Conservation (phyloP, 1,140 invertebrate species). For the Drosophila orena region DNA sequence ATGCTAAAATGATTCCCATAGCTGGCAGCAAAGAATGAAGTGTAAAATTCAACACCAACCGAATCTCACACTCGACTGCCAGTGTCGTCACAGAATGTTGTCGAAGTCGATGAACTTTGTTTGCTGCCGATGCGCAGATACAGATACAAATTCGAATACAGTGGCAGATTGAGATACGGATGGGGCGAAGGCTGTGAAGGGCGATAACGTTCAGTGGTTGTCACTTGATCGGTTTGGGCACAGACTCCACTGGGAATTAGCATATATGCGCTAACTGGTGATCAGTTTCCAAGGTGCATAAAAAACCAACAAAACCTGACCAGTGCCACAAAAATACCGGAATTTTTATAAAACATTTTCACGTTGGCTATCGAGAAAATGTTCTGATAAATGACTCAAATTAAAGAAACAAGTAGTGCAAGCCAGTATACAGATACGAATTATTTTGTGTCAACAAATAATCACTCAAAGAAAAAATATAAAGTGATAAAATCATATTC, state of each 20-base stretch:
- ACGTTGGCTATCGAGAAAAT: constrained; percentile 15
- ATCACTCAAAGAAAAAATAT: neutral
- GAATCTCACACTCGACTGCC: constrained; percentile 60
- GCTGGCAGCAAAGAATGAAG: constrained; percentile 29
- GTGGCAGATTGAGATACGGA: constrained; percentile 17
- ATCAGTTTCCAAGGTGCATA: constrained; percentile 2
- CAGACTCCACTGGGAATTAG: constrained; percentile 53
- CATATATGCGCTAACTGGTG: constrained; percentile 61
- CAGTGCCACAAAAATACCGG: constrained; percentile 38
- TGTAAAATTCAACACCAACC: constrained; percentile 55
- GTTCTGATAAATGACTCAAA: neutral
- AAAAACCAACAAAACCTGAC: neutral
- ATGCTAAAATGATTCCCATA: constrained; percentile 33
- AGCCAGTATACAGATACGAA: neutral
- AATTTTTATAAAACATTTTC: constrained; percentile 34
- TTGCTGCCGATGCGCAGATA: constrained; percentile 9
- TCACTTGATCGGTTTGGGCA: constrained; percentile 38
- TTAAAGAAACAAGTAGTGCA: neutral
- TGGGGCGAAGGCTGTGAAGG: constrained; percentile 14
- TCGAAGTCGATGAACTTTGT: constrained; percentile 74
- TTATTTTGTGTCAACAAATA: neutral
- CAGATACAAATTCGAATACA: constrained; percentile 15
- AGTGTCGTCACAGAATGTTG: constrained; percentile 45
- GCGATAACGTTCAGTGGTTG: constrained; percentile 47
- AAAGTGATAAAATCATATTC: no score